Evolutionary conservation across 2,888 invertebrate genomes (phyloP).

Genomic region (Bruchidius siliquastri): DNA sequence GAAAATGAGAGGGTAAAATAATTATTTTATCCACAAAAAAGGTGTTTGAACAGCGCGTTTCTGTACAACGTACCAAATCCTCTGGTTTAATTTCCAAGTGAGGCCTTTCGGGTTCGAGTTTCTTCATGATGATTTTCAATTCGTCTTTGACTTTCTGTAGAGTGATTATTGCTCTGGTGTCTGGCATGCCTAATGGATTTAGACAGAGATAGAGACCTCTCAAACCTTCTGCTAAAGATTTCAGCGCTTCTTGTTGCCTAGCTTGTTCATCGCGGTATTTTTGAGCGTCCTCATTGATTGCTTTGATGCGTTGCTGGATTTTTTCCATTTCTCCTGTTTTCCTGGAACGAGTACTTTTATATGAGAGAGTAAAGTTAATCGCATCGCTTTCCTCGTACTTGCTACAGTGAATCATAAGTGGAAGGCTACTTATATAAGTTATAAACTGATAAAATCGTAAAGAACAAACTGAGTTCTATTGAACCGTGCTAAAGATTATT

Average conservation of each 20-base stretch:
- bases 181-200: constrained; percentile 28
- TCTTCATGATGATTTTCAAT: constrained; percentile 14
- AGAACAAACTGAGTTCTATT: no score
- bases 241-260: constrained; percentile 29
- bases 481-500: no score
- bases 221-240: constrained; percentile 24
- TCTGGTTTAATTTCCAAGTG: not conserved
- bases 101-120: constrained; percentile 7
- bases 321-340: constrained; percentile 67
- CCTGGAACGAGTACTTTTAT: constrained; percentile 54
- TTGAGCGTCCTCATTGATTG: constrained; percentile 47
- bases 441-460: no score
- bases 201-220: constrained; percentile 29
- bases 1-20: no score
- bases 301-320: constrained; percentile 56
- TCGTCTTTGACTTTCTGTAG: constrained; percentile 15
- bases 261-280: constrained; percentile 42
- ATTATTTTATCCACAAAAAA: no score
- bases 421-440: no score
- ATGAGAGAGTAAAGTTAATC: not conserved
- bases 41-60: no score
- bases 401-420: no score
- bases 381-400: no score
- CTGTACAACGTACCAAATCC: not conserved
- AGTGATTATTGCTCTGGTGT: constrained; percentile 17